Base-by-base conservation (phyloP, 2,113 vertebrate species). In the Rhinichthys klamathensis region DNA sequence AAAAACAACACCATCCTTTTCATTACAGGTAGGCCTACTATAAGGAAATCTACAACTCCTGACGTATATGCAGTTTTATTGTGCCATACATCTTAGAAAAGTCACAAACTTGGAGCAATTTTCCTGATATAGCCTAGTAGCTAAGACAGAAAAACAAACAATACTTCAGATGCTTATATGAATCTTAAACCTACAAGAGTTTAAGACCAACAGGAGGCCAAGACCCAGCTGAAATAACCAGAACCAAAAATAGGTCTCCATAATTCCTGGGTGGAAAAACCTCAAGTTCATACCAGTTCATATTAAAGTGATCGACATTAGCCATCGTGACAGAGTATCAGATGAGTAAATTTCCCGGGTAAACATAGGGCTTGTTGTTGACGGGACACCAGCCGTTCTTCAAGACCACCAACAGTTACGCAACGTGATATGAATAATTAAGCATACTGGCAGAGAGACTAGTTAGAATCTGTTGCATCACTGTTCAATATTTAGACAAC, bases 341-440 rank as follows among this genome's bases (percentile, higher is more conserved):
- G 44, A 69, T 51, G 61, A 51, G 60, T 69, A 81, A 81, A 81
- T 81, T 54, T 65, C 60, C 25, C 4, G 41, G 21, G 80, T 67
- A 46, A 80, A 81, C 58, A 81, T 11, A 35, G 41, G 44, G 9
- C 80, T 81, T 18, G 8, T 46, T 80, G 78, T 46, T 65, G 61
- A 81, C 30, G 44, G 30, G 44, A 18, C 63, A 13, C 63, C 60
- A 49, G 69, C 44, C 25, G 9, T 58, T 35, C 51, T 51, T 67
- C 61, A 23, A 69, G 38, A 54, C 80, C 41, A 83, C 74, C 80
- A 80, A n/a, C 54, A 60, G 85, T 90, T 88, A 80, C 76, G 89
- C 85, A 90, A 90, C 23, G 15, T 61, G 51, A 74, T 61, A 85
- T 90, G 38, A 82, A 88, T 85, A 85, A 90, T 90, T 87, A 51